phyloP scores from a whole-genome alignment of 1,140 invertebrate genomes.

The Aporrectodea caliginosa region DNA sequence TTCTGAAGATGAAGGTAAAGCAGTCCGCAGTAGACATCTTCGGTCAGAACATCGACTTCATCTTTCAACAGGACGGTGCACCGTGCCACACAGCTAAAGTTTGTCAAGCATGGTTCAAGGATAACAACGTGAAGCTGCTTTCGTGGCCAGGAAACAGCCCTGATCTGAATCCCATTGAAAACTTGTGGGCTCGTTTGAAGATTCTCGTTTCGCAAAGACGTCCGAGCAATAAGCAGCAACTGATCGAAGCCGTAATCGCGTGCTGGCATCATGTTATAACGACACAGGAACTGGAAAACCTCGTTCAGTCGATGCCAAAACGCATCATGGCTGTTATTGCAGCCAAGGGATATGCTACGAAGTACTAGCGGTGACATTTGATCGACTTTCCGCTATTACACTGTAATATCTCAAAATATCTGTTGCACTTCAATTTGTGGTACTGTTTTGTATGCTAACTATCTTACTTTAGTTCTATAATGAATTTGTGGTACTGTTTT shows the following conservation, averaged over 20 bases:
- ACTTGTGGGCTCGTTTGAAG: not conserved
- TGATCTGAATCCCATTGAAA: constrained; percentile 6
- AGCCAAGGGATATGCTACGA: not conserved
- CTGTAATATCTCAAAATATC: too few relatives aligned
- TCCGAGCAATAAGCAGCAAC: not conserved
- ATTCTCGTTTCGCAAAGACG: not conserved
- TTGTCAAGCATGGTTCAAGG: not conserved
- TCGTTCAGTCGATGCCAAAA: not conserved
- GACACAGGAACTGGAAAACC: not conserved
- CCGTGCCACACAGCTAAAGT: constrained; percentile 3
- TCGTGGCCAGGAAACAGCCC: constrained; percentile 7
- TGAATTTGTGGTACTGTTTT: too few relatives aligned
- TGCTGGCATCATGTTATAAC: not conserved
- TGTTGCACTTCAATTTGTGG: too few relatives aligned
- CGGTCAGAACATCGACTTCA: not conserved
- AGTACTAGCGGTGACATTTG: too few relatives aligned
- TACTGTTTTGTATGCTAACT: too few relatives aligned
- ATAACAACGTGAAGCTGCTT: constrained; percentile 1
- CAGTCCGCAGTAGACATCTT: not conserved
- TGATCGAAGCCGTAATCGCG: not conserved
- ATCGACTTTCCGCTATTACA: too few relatives aligned
- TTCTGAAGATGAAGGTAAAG: not conserved
- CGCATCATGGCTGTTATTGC: not conserved
- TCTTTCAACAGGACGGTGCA: constrained; percentile 9
- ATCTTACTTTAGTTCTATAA: too few relatives aligned